A percentile compares a stretch with the other conserved stretches of the same genome.
Evolutionary conservation across 2,797 vertebrate genomes (phyloP).

Genomic region (Sphaeramia orbicularis): DNA sequence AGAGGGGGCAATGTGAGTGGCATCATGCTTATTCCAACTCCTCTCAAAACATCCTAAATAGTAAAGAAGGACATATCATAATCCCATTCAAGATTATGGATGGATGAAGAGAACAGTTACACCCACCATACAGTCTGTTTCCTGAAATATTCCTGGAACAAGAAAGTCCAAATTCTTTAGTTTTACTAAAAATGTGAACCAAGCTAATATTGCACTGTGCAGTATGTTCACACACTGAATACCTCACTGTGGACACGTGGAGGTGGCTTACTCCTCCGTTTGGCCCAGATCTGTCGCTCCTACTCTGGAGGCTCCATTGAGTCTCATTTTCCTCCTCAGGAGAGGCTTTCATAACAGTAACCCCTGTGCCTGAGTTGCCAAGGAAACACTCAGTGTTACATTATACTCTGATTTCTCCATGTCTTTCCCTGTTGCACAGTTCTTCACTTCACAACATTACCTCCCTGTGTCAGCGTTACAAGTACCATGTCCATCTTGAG

Average conservation of each 20-base stretch:
- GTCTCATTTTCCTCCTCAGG: conserved; percentile 60
- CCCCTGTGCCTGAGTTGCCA: conserved; percentile 60
- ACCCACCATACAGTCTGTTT: not conserved
- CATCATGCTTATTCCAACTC: too few relatives aligned
- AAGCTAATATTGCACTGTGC: conserved; percentile 28
- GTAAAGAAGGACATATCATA: not conserved
- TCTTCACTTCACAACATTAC: conserved; percentile 24
- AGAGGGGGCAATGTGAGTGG: too few relatives aligned
- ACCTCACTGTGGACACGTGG: conserved; percentile 56
- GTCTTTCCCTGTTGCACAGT: conserved; percentile 30
- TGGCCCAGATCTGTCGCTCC: conserved; percentile 77
- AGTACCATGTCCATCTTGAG: conserved; percentile 28
- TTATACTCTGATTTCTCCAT: conserved; percentile 54
- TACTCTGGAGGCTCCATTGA: conserved; percentile 64
- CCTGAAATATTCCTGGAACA: not conserved
- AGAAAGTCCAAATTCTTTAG: conserved; percentile 12
- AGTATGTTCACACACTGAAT: conserved; percentile 42
- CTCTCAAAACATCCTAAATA: too few relatives aligned
- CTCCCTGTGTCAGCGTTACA: conserved; percentile 42
- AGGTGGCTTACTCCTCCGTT: conserved; percentile 67
- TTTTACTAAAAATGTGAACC: conserved; percentile 20
- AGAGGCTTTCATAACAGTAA: conserved; percentile 74
- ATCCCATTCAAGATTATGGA: not conserved
- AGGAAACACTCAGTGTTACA: conserved; percentile 58
- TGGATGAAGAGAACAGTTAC: too few relatives aligned